Base-by-base conservation (phyloP, 2,888 invertebrate genomes). In the Leptopterna dolabrata region DNA sequence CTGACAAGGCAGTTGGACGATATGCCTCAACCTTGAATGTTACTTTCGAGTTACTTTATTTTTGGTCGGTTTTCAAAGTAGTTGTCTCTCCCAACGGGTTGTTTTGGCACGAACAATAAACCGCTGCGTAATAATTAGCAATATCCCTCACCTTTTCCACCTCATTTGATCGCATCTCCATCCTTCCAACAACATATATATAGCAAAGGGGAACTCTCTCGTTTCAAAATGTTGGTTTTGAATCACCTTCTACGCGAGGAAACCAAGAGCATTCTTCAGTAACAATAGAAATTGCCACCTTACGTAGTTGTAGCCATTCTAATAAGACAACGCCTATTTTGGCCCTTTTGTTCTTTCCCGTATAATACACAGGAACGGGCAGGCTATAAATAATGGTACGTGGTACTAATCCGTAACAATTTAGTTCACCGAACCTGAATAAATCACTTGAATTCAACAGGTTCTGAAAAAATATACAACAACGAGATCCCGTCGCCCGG, bases 331-430 rank as follows among this genome's bases (percentile, higher is more conserved):
- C 63, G n/a, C 51, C 51, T 24, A 63, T 63, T 63, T 63, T 13
- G 47, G 14, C 63, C 9, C 63, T 63, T 63, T 63, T 63, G 63
- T 63, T 63, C 63, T 19, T 27, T 27, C 63, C 24, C 19, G 24
- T 63, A 24, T 24, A 24, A 24, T 24, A 27, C 9, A 63, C 63
- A 63, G 63, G 63, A 63, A 63, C 19, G 63, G 27, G 24, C 13
- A 24, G 45, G 43, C 4, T 27, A 45, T 78, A 78, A 78, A 78
- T 78, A 45, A 78, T 45, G 78, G 45, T 78, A 43, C 78, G 24
- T 11, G 45, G 41, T 27, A 78, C 78, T 78, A 78, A 78, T 78
- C 78, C 78, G 78, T 78, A 78, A 78, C 78, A 43, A 78, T 45
- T 45, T 78, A 78, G 78, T 78, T 45, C 78, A 27, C 78, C 45